These are phyloP conservation scores for Pluvialis apricaria DNA, from an alignment of 2,113 vertebrate species.

Conservation along the genomic window DNA sequence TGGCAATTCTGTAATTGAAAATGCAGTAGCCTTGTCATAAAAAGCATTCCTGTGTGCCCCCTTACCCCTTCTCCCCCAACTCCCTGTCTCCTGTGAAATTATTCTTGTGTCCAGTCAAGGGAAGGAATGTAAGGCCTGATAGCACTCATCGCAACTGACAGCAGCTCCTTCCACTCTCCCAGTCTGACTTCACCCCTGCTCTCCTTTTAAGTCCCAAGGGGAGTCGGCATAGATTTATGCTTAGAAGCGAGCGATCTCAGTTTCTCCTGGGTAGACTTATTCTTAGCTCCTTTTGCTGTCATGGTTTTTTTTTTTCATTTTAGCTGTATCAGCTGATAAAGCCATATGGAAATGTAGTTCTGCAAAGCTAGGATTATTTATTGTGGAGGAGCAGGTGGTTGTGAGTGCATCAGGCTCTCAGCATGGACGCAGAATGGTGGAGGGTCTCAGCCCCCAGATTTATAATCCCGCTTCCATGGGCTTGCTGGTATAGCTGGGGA, in stretches of 20 bases:
- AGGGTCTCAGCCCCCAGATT: neutral
- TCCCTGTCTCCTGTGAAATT: neutral
- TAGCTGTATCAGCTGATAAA: neutral
- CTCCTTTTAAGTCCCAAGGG: neutral
- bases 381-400: neutral
- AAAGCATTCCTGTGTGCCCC: neutral
- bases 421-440: rapidly evolving
- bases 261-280: neutral
- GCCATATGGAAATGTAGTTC: neutral
- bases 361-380: neutral
- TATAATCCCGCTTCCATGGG: neutral
- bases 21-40: neutral
- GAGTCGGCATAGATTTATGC: neutral
- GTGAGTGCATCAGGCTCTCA: rapidly evolving
- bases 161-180: neutral
- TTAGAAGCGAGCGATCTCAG: neutral
- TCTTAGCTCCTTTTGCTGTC: neutral
- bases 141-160: rapidly evolving
- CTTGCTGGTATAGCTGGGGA: neutral
- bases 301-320: neutral
- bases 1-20: neutral
- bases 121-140: neutral
- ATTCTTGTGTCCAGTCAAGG: neutral
- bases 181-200: neutral
- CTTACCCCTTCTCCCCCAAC: too few species aligned